These are phyloP conservation scores for Junonia oenone DNA, from an alignment of 2,888 invertebrate species.

Conservation along the genomic window DNA sequence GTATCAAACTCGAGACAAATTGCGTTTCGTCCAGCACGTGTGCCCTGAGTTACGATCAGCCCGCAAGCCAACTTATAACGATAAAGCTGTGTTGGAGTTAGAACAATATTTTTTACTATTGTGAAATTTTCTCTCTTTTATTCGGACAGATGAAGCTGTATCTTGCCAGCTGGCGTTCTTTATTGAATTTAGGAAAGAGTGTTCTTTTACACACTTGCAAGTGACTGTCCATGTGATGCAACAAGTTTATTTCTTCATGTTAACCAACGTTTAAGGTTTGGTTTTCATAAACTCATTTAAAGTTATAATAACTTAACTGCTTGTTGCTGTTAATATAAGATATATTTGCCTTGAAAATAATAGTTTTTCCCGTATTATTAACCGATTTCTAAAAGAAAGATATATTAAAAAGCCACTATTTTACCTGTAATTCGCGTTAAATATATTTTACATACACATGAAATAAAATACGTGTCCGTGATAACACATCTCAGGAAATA, in stretches of 20 bases:
- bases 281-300: no score
- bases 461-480: no score
- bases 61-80: conserved; percentile 12
- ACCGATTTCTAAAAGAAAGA: no score
- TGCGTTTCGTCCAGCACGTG: conserved; percentile 9
- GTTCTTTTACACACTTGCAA: background rate
- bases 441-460: no score
- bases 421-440: no score
- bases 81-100: conserved; percentile 8
- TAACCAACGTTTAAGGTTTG: no score
- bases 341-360: no score
- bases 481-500: background rate
- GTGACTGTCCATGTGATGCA: background rate
- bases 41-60: conserved; percentile 14
- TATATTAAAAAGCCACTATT: no score
- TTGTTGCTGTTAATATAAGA: no score
- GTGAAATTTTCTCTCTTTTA: conserved; percentile 2
- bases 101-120: conserved; percentile 11
- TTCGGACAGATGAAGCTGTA: conserved; percentile 1
- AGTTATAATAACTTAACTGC: no score
- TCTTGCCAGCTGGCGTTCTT: conserved; percentile 3
- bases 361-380: no score
- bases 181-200: conserved; percentile 1
- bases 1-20: conserved; percentile 6
- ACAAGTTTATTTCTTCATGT: background rate